phyloP scores from a whole-genome alignment of 2,888 invertebrate genomes.

The Tenthredo amoena region DNA sequence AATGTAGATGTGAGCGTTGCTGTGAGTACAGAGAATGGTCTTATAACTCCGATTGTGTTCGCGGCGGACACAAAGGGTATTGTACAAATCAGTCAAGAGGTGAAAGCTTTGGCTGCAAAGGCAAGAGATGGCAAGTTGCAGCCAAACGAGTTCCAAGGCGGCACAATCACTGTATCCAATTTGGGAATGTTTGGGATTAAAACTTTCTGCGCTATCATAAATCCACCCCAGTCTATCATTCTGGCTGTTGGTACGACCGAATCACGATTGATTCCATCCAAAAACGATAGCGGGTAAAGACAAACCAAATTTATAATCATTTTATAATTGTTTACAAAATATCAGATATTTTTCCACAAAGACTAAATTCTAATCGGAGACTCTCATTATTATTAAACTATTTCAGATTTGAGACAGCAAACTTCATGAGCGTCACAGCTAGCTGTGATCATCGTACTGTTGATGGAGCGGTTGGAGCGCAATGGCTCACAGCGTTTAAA shows the following conservation, averaged over 20 bases:
- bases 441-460: slow-evolving; percentile 99
- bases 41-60: slow-evolving; percentile 98
- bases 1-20: slow-evolving; percentile 98
- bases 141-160: slow-evolving; percentile 98
- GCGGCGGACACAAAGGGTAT: slow-evolving; percentile 95
- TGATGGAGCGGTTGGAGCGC: slow-evolving; percentile 98
- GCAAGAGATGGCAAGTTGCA: slow-evolving; percentile 94
- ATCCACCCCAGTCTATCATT: slow-evolving; percentile 97
- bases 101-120: slow-evolving; percentile 90
- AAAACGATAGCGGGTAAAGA: slow-evolving; percentile 87
- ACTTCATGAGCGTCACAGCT: slow-evolving; percentile 93
- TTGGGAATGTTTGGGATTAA: slow-evolving; percentile 96
- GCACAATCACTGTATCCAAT: slow-evolving; percentile 96
- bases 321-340: not conserved
- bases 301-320: slow-evolving; percentile 44
- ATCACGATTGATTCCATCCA: slow-evolving; percentile 87
- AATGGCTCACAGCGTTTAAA: slow-evolving; percentile 95
- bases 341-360: slow-evolving; percentile 4
- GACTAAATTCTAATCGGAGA: not conserved
- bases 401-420: slow-evolving; percentile 85
- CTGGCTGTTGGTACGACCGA: slow-evolving; percentile 93
- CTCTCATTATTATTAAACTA: slow-evolving; percentile 35
- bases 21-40: slow-evolving; percentile 95
- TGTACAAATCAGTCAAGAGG: slow-evolving; percentile 88
- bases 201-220: slow-evolving; percentile 95